Evolutionary conservation across 2,113 vertebrate species (phyloP), one percentile per base, ranked within the genome.

Genomic region (Phalacrocorax pelagicus): DNA sequence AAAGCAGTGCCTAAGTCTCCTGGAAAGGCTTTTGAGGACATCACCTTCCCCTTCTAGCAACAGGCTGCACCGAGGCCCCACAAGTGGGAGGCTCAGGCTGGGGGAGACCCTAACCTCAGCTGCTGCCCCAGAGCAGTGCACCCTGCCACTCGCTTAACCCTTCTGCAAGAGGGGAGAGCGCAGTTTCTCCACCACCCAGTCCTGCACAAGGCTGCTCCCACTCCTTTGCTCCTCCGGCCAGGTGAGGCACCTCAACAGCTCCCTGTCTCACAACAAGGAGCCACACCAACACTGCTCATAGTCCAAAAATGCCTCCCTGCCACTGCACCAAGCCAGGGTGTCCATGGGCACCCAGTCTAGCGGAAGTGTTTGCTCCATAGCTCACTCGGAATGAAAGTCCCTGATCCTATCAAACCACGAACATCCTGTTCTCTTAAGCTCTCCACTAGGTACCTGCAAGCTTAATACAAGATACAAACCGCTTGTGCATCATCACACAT

Each of bases 71-170:
- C 3, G 5, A 88, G 27, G 21, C 20, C 11, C 26, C 5, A 12
- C 19, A 42, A 29, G 5, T 3, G 12, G 38, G 22, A 74, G 42
- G 62, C 10, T 80, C 23, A n/a, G 44, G 44, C 11, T 38, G 54
- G 11, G 18, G 15, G 44, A 77, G 23, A 63, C 6, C 4, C n/a
- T 88, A 83, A 83, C 36, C 24, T 72, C 82, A 80, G 44, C 34
- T 7, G 3, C 15, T 0, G 0, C 52, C 52, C n/a, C 27, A 42
- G 24, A 86, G 23, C 5, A 24, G 15, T 2, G 7, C 13, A 65
- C 7, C 26, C 29, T 5, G 15, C 26, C 1, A 1, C 10, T 2
- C 23, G 9, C 49, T 62, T 38, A 62, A 81, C 18, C n/a, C 40
- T 79, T 21, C 1, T 42, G 38, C 73, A 55, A 42, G 9, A 46